These are phyloP conservation scores for Lasioglossum morio DNA, from an alignment of 2,888 invertebrate species.

Conservation along the genomic window DNA sequence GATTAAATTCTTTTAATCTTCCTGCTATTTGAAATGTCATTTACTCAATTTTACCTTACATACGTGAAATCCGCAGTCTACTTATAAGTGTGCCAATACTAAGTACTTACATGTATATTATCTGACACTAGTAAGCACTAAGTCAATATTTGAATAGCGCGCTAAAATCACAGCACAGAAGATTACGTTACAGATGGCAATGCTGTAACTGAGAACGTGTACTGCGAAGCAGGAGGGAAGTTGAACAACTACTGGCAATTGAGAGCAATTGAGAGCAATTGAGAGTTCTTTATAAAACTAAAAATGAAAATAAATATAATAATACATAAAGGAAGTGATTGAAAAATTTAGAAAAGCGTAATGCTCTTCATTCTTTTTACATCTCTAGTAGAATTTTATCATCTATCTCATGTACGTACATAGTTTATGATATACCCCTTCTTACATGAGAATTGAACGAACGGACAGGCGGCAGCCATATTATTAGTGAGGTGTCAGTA, in stretches of 20 bases:
- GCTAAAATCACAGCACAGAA: neutral
- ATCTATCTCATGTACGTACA: conserved; percentile 30
- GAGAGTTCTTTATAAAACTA: neutral
- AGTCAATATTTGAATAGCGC: neutral
- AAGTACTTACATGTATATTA: too few relatives aligned
- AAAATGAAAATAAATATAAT: neutral
- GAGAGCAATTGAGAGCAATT: neutral
- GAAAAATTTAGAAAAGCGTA: neutral
- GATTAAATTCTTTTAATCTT: too few relatives aligned
- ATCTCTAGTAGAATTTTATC: neutral
- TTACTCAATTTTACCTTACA: too few relatives aligned
- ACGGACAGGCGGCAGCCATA: conserved; percentile 81
- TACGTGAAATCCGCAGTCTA: too few relatives aligned
- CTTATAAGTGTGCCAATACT: too few relatives aligned
- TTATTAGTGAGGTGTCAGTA: conserved; percentile 85
- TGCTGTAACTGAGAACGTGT: neutral
- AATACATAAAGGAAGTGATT: neutral
- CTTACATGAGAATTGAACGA: conserved; percentile 39
- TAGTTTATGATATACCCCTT: conserved; percentile 57
- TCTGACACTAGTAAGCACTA: neutral
- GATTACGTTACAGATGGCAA: neutral
- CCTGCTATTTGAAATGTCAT: too few relatives aligned
- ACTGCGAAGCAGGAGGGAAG: neutral
- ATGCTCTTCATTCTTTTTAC: neutral
- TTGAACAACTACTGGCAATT: neutral